Evolutionary conservation across 2,113 vertebrate species (phyloP), one percentile per base, ranked within the genome.

Genomic region (Microcebus jonahi): DNA sequence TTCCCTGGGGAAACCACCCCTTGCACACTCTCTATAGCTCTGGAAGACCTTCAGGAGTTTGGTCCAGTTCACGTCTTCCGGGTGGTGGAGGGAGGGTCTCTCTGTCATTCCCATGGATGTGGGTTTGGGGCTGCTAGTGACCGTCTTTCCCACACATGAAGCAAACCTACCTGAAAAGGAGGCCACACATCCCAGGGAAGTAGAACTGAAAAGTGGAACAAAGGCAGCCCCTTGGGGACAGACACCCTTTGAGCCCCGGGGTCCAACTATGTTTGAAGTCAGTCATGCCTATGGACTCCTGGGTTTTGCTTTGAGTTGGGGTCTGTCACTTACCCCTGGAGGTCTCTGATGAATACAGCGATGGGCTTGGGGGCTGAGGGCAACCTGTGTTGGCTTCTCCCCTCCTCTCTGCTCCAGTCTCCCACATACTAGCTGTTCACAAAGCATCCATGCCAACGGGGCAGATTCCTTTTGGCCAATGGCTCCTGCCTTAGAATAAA

Each of bases 351-450:
- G 14, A 83, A 12, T 9, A 31, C 9, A 25, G 65, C 6, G 29
- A 48, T 10, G 45, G 5, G 14, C 48, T 12, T 36, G n/a, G 50
- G 55, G 68, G 31, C 59, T 48, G 67, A 80, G 55, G 45, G 9
- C 10, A 9, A 27, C 15, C 27, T 42, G 27, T 8, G 21, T 9
- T 50, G 29, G 8, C 36, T 39, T 42, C 59, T 34, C 73, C 29
- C 10, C 10, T 18, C 70, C 31, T 2, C 23, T 59, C 23, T 17
- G 53, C 25, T 34, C 31, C 11, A 13, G 15, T 2, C 25, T 70
- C 63, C 59, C 27, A 3, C 29, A 9, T 2, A 3, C 31, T 0
- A 29, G 67, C 42, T 8, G 34, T 6, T 25, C 14, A 17, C 8
- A 25, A 45, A 39, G 77, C 11, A 2, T 23, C 45, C 59, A 1